These are phyloP conservation scores for Abscondita cerata DNA, from an alignment of 2,888 invertebrate genomes.

Conservation along the genomic window DNA sequence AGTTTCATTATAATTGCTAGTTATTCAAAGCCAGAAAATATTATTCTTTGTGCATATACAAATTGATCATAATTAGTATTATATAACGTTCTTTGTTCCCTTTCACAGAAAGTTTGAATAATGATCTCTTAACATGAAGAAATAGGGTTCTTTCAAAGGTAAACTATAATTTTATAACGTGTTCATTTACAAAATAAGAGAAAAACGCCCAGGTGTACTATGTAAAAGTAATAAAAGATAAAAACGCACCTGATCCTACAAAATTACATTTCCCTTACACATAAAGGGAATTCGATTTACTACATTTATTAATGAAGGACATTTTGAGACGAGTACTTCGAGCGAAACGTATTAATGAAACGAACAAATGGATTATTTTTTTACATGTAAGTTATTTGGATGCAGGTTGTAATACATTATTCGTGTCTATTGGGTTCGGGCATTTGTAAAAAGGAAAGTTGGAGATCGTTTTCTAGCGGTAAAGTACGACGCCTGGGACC, in stretches of 20 bases:
- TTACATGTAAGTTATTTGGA: no score
- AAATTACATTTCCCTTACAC: background rate
- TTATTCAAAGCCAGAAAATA: no score
- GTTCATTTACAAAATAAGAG: background rate
- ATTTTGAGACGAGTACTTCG: no score
- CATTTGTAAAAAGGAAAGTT: constrained; percentile 41
- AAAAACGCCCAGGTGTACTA: constrained; percentile 9
- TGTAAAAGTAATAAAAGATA: constrained; percentile 4
- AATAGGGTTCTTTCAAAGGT: background rate
- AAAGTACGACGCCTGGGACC: constrained; percentile 47
- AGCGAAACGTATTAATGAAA: no score
- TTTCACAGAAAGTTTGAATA: no score
- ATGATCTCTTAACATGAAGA: background rate
- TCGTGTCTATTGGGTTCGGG: constrained; percentile 37
- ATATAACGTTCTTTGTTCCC: no score
- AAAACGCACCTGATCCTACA: background rate
- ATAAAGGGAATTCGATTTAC: no score
- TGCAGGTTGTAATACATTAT: constrained; percentile 25
- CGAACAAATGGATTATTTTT: no score
- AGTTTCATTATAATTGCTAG: no score
- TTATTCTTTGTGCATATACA: no score
- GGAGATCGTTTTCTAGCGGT: constrained; percentile 49
- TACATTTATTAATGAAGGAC: no score
- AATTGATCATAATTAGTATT: no score
- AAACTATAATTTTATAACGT: background rate